Percentiles rank a stretch among this genome's conserved stretches.
Evolutionary conservation across 1,140 invertebrate species (phyloP).

Genomic region (Paraescarpia echinospica): DNA sequence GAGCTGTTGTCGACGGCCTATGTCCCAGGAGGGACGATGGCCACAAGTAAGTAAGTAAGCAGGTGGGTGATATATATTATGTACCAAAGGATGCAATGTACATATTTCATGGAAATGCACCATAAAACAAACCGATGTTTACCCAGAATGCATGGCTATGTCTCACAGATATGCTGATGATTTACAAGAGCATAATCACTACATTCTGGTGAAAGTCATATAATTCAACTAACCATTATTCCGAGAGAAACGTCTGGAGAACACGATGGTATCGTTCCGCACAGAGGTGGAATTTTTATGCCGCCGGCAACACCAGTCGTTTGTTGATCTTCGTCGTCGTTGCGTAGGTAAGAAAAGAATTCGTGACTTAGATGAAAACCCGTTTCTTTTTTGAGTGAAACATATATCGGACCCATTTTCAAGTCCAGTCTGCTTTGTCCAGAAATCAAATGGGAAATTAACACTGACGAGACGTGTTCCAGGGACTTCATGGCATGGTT

Average conservation of each 20-base stretch:
- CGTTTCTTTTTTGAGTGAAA: not conserved
- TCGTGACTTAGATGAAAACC: not conserved
- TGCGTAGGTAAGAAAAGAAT: not conserved
- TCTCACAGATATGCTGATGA: not conserved
- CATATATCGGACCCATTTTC: not conserved
- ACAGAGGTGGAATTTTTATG: not conserved
- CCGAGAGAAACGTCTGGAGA: not conserved
- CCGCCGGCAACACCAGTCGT: not conserved
- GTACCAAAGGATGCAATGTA: not conserved
- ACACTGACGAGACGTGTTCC: not conserved
- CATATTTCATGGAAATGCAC: not conserved
- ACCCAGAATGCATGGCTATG: not conserved
- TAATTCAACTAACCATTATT: not conserved
- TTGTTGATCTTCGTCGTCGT: not conserved
- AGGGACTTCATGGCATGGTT: not conserved
- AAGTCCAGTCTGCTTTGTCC: not conserved
- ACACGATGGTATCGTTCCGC: not conserved
- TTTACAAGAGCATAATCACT: not conserved
- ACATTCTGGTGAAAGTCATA: not conserved
- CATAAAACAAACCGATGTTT: not conserved
- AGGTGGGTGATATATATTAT: no score
- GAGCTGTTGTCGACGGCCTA: no score
- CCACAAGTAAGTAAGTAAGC: no score
- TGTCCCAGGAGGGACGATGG: no score
- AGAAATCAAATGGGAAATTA: not conserved